Conservation (phyloP, 2,113 vertebrate species). For the Calidris pugnax region DNA sequence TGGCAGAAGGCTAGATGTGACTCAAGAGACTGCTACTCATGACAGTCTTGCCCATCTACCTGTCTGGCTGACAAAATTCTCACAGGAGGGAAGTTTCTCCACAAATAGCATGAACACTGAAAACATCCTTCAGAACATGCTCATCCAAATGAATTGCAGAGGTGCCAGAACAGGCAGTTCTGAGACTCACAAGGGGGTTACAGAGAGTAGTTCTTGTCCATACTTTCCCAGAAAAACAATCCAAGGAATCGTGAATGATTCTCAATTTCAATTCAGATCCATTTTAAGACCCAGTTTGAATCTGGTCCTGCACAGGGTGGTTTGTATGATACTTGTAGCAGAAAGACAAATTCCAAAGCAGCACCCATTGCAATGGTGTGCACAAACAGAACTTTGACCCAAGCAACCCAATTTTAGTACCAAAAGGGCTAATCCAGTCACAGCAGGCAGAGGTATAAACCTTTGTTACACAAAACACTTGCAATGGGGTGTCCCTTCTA, state of each 20-base stretch:
- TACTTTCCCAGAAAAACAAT: neutral
- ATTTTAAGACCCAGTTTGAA: neutral
- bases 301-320: neutral
- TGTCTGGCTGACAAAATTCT: neutral
- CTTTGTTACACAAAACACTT: neutral
- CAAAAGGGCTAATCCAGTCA: neutral
- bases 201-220: neutral
- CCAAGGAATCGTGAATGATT: neutral
- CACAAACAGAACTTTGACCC: neutral
- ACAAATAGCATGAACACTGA: neutral
- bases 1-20: neutral
- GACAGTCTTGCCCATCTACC: neutral
- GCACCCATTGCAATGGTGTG: neutral
- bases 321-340: neutral
- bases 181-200: neutral
- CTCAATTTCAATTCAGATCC: neutral
- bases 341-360: neutral
- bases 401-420: neutral
- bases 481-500: neutral
- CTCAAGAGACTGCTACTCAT: neutral
- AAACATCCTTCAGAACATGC: neutral
- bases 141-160: neutral
- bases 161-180: neutral
- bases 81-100: neutral
- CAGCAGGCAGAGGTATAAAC: neutral